These are phyloP conservation scores for Bactericera cockerelli DNA, from an alignment of 1,140 invertebrate genomes.

Conservation along the genomic window DNA sequence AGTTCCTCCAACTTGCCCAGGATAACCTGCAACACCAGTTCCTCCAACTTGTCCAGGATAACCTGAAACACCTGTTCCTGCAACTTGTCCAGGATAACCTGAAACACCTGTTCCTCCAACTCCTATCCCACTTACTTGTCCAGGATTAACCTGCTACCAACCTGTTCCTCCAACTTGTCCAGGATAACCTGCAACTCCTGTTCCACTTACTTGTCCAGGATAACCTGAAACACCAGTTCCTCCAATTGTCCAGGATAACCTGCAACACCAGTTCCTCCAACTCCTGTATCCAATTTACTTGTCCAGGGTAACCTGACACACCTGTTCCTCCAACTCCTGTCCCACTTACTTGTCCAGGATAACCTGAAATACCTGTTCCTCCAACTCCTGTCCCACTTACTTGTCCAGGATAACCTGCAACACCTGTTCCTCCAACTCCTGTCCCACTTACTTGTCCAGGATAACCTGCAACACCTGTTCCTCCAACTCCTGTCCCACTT, in stretches of 20 bases:
- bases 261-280: neutral
- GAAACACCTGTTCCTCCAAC: slow-evolving; percentile 14
- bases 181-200: slow-evolving; percentile 9
- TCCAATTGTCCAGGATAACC: slow-evolving; percentile 11
- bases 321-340: neutral
- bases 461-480: no score
- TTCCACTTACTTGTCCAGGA: slow-evolving; percentile 12
- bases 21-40: slow-evolving; percentile 7
- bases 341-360: slow-evolving; percentile 3
- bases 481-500: no score
- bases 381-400: slow-evolving; percentile 4
- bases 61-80: neutral
- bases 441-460: no score
- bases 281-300: slow-evolving; percentile 4
- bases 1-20: slow-evolving; percentile 12
- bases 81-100: slow-evolving; percentile 8
- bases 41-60: slow-evolving; percentile 7
- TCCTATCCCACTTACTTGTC: slow-evolving; percentile 14
- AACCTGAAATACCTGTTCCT: neutral
- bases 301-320: neutral
- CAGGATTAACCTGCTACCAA: slow-evolving; percentile 13
- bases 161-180: slow-evolving; percentile 12
- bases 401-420: neutral
- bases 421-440: no score
- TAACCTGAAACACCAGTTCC: neutral